Percentiles rank a stretch among this genome's conserved stretches.
Conservation (phyloP, 2,888 invertebrate genomes). For the Stenoptilia bipunctidactyla region DNA sequence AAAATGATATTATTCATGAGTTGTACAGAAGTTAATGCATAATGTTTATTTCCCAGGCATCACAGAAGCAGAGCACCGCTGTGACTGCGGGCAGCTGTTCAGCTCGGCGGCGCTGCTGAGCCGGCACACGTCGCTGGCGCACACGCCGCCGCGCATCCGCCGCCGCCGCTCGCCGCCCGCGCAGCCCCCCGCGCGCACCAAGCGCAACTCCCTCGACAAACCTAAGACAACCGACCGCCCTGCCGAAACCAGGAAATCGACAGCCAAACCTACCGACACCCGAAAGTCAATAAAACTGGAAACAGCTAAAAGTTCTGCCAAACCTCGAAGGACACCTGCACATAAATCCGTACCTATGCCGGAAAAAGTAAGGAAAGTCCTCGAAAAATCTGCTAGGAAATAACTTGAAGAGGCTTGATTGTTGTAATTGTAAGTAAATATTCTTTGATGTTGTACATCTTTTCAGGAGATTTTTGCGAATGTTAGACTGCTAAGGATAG, state of each 20-base stretch:
- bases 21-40: no score
- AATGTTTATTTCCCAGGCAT: slow-evolving; percentile 25
- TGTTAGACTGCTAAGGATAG: slow-evolving; percentile 9
- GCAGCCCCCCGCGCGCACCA: slow-evolving; percentile 15
- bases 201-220: slow-evolving; percentile 10
- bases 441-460: not conserved
- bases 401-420: slow-evolving; percentile 10
- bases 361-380: slow-evolving; percentile 42
- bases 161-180: slow-evolving; percentile 45
- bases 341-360: slow-evolving; percentile 52
- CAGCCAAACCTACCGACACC: slow-evolving; percentile 14
- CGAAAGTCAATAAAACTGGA: slow-evolving; percentile 22
- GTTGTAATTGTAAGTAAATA: not conserved
- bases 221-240: slow-evolving; percentile 10
- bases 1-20: no score
- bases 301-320: slow-evolving; percentile 18
- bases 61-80: slow-evolving; percentile 51
- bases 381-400: slow-evolving; percentile 30
- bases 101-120: slow-evolving; percentile 50
- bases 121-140: slow-evolving; percentile 56
- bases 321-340: slow-evolving; percentile 24
- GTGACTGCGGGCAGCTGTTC: slow-evolving; percentile 62
- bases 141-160: slow-evolving; percentile 62
- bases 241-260: slow-evolving; percentile 11
- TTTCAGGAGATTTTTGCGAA: slow-evolving; percentile 2